These are phyloP conservation scores for Latrodectus geometricus DNA, from an alignment of 1,140 invertebrate species.

Conservation along the genomic window DNA sequence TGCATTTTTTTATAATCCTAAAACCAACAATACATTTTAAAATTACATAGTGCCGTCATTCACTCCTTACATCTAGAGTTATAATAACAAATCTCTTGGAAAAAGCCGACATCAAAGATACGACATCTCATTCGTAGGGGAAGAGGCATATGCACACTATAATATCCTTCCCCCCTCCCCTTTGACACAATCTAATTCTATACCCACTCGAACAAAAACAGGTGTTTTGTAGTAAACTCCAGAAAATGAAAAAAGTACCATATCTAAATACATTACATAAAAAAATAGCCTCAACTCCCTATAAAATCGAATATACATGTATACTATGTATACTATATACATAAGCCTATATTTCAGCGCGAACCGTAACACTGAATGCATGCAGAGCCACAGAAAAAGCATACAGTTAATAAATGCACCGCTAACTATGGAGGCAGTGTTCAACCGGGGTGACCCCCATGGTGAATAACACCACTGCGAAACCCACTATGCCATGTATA, in stretches of 20 bases:
- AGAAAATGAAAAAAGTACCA: background rate
- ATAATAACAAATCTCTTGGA: conserved; percentile 3
- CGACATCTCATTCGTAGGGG: background rate
- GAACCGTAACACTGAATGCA: conserved; percentile 42
- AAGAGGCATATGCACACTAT: background rate
- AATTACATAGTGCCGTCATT: conserved; percentile 12
- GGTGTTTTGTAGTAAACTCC: conserved; percentile 18
- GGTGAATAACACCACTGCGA: conserved; percentile 56
- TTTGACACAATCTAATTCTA: background rate
- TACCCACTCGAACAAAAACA: conserved; percentile 9
- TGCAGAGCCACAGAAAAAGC: conserved; percentile 41
- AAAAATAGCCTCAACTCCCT: background rate
- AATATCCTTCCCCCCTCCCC: background rate
- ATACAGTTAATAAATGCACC: conserved; percentile 59
- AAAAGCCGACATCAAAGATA: conserved; percentile 4
- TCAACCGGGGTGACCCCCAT: conserved; percentile 31
- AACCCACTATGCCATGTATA: conserved; percentile 53
- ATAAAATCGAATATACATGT: conserved; percentile 42
- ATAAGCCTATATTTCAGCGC: conserved; percentile 42
- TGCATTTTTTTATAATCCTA: background rate
- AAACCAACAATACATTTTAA: conserved; percentile 9
- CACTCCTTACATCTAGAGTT: background rate
- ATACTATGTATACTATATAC: conserved; percentile 7
- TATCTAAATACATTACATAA: conserved; percentile 15
- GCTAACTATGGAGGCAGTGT: conserved; percentile 60